phyloP scores from a whole-genome alignment of 1,140 invertebrate genomes.

The Coelopa frigida region DNA sequence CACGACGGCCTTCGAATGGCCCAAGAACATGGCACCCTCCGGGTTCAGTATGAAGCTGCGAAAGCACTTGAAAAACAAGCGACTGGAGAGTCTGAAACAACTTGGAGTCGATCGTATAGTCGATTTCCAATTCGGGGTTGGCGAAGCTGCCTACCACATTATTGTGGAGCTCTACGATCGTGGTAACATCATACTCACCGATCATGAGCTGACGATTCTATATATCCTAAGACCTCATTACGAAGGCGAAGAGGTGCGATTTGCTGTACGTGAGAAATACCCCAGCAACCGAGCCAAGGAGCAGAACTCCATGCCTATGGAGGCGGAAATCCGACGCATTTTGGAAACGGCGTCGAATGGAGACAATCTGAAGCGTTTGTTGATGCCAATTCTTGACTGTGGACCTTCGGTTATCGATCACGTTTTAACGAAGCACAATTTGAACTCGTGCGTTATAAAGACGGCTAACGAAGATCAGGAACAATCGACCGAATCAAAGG shows the following conservation, averaged over 20 bases:
- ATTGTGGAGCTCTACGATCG: constrained; percentile 95
- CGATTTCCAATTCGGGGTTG: constrained; percentile 89
- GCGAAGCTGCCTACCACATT: constrained; percentile 91
- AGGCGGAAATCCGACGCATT: constrained; percentile 48
- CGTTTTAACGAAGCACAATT: constrained; percentile 63
- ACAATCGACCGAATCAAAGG: constrained; percentile 1
- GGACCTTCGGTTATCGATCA: constrained; percentile 89
- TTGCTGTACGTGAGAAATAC: constrained; percentile 88
- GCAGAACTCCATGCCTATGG: constrained; percentile 44
- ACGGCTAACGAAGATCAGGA: neutral
- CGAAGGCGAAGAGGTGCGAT: constrained; percentile 86
- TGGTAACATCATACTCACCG: constrained; percentile 94
- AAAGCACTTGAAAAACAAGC: constrained; percentile 95
- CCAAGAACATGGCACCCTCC: constrained; percentile 91
- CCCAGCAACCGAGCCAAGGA: constrained; percentile 68
- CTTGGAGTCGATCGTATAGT: constrained; percentile 84
- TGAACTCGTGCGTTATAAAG: constrained; percentile 53
- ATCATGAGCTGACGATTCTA: constrained; percentile 84
- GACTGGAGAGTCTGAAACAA: constrained; percentile 80
- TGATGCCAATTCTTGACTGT: constrained; percentile 79
- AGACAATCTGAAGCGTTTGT: constrained; percentile 76
- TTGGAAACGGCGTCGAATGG: constrained; percentile 60
- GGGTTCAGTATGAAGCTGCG: constrained; percentile 98
- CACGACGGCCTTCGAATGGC: constrained; percentile 95
- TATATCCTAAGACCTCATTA: constrained; percentile 90